Percentiles rank a stretch among this genome's conserved stretches.
Conservation (phyloP, 2,888 invertebrate species). For the Kryphioiulus occultus region DNA sequence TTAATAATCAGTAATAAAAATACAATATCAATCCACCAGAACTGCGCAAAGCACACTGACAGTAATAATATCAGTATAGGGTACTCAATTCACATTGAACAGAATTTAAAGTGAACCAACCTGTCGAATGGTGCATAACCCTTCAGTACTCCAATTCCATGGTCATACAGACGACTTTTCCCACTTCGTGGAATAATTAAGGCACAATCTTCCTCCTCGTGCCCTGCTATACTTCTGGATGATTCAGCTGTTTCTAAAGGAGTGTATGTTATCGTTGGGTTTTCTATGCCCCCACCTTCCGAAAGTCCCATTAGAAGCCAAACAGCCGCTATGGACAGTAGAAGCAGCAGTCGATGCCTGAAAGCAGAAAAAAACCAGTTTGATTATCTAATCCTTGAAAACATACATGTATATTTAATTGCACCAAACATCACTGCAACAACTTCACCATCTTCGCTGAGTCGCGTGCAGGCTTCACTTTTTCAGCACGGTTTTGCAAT, state of each 20-base stretch:
- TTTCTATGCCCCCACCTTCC: slow-evolving; percentile 48
- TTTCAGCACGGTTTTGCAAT: background rate
- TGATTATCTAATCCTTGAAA: background rate
- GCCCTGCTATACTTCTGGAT: background rate
- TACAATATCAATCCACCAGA: too few species aligned
- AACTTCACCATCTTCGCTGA: too few species aligned
- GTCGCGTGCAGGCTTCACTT: background rate
- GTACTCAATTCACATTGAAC: too few species aligned
- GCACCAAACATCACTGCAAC: too few species aligned
- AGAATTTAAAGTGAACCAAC: background rate
- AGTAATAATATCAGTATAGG: too few species aligned
- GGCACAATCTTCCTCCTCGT: slow-evolving; percentile 47
- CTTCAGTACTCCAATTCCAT: slow-evolving; percentile 45
- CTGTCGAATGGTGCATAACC: slow-evolving; percentile 51
- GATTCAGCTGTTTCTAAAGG: slow-evolving; percentile 50
- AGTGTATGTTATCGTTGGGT: slow-evolving; percentile 48
- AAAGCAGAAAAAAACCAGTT: background rate
- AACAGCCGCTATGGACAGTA: slow-evolving; percentile 42
- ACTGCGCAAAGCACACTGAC: too few species aligned
- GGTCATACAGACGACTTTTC: slow-evolving; percentile 51
- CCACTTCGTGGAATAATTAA: slow-evolving; percentile 49
- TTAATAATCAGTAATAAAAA: too few species aligned
- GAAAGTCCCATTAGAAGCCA: slow-evolving; percentile 36
- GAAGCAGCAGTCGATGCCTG: slow-evolving; percentile 33
- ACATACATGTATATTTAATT: background rate